Conservation (phyloP, 1,140 invertebrate species). For the Pogonomyrmex californicus region DNA sequence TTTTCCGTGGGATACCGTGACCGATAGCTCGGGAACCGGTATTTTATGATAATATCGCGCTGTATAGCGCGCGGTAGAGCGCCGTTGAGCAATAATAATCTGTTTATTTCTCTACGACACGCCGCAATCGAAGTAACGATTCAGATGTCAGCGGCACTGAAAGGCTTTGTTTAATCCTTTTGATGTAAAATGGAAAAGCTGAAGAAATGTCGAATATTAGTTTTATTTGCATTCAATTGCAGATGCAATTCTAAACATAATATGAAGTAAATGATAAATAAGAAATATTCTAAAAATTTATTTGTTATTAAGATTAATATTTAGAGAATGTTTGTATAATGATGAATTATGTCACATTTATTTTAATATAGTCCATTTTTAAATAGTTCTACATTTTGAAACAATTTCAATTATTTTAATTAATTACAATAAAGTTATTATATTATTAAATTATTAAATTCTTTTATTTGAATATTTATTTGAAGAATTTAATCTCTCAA, state of each 20-base stretch:
- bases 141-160: not conserved
- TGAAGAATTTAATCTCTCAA: not conserved
- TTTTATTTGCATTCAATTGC: not conserved
- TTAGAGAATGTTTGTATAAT: not conserved
- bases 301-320: not conserved
- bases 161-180: not conserved
- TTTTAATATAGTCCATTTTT: not conserved
- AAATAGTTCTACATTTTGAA: not conserved
- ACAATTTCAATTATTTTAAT: conserved; percentile 17
- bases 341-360: not conserved
- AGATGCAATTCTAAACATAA: not conserved
- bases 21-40: conserved; percentile 63
- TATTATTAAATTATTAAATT: not conserved
- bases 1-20: conserved; percentile 46
- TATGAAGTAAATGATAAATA: not conserved
- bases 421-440: not conserved
- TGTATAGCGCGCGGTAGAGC: not conserved
- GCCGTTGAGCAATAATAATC: conserved; percentile 50
- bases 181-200: not conserved
- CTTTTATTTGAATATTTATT: not conserved
- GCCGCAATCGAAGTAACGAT: not conserved
- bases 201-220: not conserved
- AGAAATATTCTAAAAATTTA: not conserved
- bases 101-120: conserved; percentile 44
- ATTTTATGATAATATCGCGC: conserved; percentile 65